Evolutionary conservation across 2,797 vertebrate species (phyloP), one percentile per base, ranked within the genome.

Genomic region (Peromyscus melanophrys): DNA sequence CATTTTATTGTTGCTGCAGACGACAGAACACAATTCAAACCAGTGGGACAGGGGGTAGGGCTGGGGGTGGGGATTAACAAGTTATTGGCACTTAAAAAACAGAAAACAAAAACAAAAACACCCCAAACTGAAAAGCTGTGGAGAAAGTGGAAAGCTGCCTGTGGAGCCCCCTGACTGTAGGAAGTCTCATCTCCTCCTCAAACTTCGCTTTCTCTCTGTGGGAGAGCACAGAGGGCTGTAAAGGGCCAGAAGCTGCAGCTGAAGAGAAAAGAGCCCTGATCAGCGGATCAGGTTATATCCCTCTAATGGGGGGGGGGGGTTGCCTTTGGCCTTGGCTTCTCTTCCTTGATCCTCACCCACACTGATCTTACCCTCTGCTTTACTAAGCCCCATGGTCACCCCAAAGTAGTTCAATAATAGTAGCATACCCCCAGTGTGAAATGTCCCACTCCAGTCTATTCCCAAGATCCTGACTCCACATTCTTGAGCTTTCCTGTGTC

Each of bases 11-110:
- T 83, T 37, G 4, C 76, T 82, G 29, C 40, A 55, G 84, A 88
- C 37, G 37, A 77, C 29, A 77, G 65, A 84, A 88, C 29, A 77
- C 46, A 61, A 84, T 23, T 95, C n/a, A 52, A 89, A 92, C 80
- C 69, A 92, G 63, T 40, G 16, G 27, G 63, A 29, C 27, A 11
- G 59, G 63, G 63, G 63, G 29, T 65, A 29, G 29, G 29, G 63
- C 14, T 31, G 83, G 13, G 43, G 67, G 80, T 5, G 11, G 57
- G 37, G 23, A 4, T 83, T 90, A 65, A 65, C 14, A 89, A 23
- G 3, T 73, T 92, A 84, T 40, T 46, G 25, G 31, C 10, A 59
- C 46, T 65, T 23, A 21, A 61, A 40, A 40, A 59, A 23, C 59
- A 77, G 46, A 29, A 76, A 77, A 16, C 5, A 73, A 73, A 40